Percentiles rank a stretch among this genome's conserved stretches.
These are phyloP conservation scores for Altica lythri DNA, from an alignment of 2,888 invertebrate genomes.

Conservation along the genomic window DNA sequence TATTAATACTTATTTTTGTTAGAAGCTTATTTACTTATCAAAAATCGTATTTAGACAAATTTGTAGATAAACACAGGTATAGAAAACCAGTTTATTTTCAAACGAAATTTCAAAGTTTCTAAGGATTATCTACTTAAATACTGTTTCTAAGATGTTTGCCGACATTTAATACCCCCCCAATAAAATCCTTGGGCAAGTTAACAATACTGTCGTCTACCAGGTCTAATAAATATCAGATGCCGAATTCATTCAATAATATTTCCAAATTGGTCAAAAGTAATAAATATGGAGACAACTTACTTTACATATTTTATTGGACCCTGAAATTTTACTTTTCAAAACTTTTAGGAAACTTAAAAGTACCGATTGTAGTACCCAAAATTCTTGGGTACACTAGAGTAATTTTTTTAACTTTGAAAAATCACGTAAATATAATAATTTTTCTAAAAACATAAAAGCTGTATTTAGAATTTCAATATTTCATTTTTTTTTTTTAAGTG, in stretches of 20 bases:
- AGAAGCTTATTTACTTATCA: too few species aligned
- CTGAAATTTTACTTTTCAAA: background rate
- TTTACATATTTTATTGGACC: conserved; percentile 18
- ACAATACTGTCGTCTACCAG: conserved; percentile 21
- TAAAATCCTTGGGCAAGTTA: conserved; percentile 31
- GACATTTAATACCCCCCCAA: conserved; percentile 34
- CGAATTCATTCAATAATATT: conserved; percentile 21
- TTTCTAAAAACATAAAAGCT: too few species aligned
- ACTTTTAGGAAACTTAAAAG: too few species aligned
- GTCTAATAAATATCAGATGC: conserved; percentile 28
- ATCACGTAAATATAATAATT: too few species aligned
- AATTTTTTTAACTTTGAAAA: too few species aligned
- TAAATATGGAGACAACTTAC: conserved; percentile 10
- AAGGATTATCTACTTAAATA: conserved; percentile 25
- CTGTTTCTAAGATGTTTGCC: conserved; percentile 34
- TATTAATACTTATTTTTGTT: too few species aligned
- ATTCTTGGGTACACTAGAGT: too few species aligned
- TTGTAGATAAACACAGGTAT: conserved; percentile 15
- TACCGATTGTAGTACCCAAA: too few species aligned
- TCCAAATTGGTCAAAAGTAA: conserved; percentile 8
- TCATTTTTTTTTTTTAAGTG: too few species aligned
- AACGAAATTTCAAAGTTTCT: conserved; percentile 20
- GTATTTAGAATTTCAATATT: too few species aligned
- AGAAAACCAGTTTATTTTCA: too few species aligned
- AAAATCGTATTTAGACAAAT: conserved; percentile 12